A percentile compares a stretch with the other conserved stretches of the same genome.
These are phyloP conservation scores for Characodon lateralis DNA, from an alignment of 2,797 vertebrate genomes.

Conservation along the genomic window DNA sequence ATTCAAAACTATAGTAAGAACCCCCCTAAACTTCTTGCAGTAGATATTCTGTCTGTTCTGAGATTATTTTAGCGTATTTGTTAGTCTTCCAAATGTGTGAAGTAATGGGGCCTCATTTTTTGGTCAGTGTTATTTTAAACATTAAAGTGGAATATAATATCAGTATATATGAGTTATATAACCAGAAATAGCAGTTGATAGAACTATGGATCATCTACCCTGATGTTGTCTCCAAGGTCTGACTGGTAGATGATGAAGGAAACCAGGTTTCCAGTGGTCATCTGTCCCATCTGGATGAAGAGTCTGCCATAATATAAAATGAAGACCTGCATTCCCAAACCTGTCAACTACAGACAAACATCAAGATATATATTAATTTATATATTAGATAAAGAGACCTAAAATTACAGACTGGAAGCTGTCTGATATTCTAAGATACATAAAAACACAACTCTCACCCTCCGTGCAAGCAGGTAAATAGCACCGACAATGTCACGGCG, in stretches of 20 bases:
- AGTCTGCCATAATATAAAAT: slow-evolving; percentile 80
- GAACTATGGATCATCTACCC: not conserved
- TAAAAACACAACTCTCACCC: slow-evolving; percentile 71
- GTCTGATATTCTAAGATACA: not conserved
- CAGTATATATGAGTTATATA: too few species aligned
- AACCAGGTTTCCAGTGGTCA: slow-evolving; percentile 82
- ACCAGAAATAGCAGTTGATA: too few species aligned
- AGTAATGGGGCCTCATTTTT: too few species aligned
- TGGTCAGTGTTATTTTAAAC: too few species aligned
- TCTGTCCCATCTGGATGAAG: slow-evolving; percentile 77
- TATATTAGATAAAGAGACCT: not conserved
- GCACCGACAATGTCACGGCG: slow-evolving; percentile 59
- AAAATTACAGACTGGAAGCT: not conserved
- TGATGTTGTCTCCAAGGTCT: slow-evolving; percentile 58
- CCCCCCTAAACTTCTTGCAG: too few species aligned
- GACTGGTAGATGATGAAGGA: slow-evolving; percentile 88
- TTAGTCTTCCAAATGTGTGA: too few species aligned
- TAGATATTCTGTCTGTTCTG: too few species aligned
- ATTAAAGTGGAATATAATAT: too few species aligned
- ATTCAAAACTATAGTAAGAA: too few species aligned
- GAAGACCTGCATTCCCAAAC: slow-evolving; percentile 75
- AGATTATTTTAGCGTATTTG: too few species aligned
- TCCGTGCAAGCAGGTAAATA: slow-evolving; percentile 72
- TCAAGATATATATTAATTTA: not conserved
- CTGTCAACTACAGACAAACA: slow-evolving; percentile 56